phyloP scores from a whole-genome alignment of 2,797 vertebrate species.

The Sarcoramphus papa region DNA sequence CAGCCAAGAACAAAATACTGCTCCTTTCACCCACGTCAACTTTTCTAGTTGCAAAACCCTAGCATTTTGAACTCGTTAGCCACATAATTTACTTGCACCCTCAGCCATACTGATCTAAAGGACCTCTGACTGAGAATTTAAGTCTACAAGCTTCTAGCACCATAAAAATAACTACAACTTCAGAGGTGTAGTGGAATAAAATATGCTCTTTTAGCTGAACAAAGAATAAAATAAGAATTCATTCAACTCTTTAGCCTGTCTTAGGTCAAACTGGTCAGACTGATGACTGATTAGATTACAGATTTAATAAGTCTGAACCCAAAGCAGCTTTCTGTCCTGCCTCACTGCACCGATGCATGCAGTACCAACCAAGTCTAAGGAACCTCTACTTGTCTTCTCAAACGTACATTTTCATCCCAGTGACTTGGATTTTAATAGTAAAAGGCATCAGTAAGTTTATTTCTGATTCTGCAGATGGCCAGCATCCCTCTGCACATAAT shows the following conservation, averaged over 20 bases:
- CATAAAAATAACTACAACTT: neutral
- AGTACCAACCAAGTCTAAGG: neutral
- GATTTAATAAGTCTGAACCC: neutral
- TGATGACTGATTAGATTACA: neutral
- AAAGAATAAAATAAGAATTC: neutral
- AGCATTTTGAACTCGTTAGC: neutral
- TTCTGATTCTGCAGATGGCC: neutral
- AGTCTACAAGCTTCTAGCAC: neutral
- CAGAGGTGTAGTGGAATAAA: neutral
- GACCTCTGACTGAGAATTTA: neutral
- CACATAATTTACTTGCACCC: neutral
- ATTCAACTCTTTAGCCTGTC: neutral
- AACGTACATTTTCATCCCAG: neutral
- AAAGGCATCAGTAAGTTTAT: neutral
- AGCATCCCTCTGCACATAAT: neutral
- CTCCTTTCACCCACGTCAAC: neutral
- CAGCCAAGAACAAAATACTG: neutral
- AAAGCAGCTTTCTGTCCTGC: neutral
- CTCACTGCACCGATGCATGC: accelerated
- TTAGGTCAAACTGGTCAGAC: neutral
- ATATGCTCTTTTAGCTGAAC: neutral
- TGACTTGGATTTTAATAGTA: neutral
- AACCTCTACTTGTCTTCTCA: neutral
- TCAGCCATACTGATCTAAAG: neutral
- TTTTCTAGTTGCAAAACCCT: neutral